Percentiles rank a stretch among this genome's conserved stretches.
These are phyloP conservation scores for Rhinoraja longicauda DNA, from an alignment of 2,797 vertebrate species.

Conservation along the genomic window DNA sequence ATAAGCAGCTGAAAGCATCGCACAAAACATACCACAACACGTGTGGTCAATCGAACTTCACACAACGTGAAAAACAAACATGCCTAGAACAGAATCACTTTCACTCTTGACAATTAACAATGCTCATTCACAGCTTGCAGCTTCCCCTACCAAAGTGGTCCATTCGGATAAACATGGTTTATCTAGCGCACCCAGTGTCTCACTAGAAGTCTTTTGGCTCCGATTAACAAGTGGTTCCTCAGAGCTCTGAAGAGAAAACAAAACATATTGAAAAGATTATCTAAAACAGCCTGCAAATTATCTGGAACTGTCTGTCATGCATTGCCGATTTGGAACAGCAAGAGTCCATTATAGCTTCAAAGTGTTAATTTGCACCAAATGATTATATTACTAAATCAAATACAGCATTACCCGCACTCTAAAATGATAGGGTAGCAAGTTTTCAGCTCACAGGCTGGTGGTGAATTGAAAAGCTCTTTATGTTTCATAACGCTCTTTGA, in stretches of 20 bases:
- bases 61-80: background rate
- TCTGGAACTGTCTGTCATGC: slow-evolving; percentile 31
- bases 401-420: background rate
- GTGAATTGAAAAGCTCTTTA: background rate
- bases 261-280: slow-evolving; percentile 35
- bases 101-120: background rate
- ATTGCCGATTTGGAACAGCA: slow-evolving; percentile 16
- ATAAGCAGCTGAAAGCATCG: background rate
- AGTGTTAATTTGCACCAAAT: slow-evolving; percentile 5
- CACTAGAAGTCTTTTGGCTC: slow-evolving; percentile 32
- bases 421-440: slow-evolving; percentile 13
- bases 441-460: background rate
- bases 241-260: slow-evolving; percentile 35
- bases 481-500: background rate
- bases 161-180: slow-evolving; percentile 39
- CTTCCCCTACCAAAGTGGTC: slow-evolving; percentile 37
- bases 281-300: background rate
- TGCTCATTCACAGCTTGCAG: slow-evolving; percentile 24
- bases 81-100: background rate
- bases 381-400: slow-evolving; percentile 24
- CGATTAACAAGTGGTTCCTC: slow-evolving; percentile 35
- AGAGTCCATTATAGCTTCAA: slow-evolving; percentile 5
- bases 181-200: slow-evolving; percentile 32
- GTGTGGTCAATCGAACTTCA: background rate
- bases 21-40: background rate